Percentiles rank a stretch among this genome's conserved stretches.
Evolutionary conservation across 2,113 vertebrate species (phyloP).

Genomic region (Triplophysa siluroides): DNA sequence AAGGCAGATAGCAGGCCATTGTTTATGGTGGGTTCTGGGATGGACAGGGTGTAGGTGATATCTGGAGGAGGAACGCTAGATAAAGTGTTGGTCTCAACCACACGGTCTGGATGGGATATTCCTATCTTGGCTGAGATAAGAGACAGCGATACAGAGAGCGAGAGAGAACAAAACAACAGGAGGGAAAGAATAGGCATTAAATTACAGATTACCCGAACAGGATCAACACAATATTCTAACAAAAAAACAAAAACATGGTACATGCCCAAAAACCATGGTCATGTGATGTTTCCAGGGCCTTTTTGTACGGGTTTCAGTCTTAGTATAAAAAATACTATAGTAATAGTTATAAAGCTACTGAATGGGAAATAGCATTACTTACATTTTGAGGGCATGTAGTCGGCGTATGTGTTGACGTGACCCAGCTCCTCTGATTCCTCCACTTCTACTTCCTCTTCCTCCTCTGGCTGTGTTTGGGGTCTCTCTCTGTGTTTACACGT

Average conservation of each 20-base stretch:
- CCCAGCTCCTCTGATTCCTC: slow-evolving; percentile 93
- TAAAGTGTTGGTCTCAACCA: slow-evolving; percentile 96
- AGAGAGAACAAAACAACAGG: not conserved
- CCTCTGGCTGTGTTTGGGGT: slow-evolving; percentile 78
- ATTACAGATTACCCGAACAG: too few relatives aligned
- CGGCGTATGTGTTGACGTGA: slow-evolving; percentile 94
- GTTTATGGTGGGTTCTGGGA: slow-evolving; percentile 74
- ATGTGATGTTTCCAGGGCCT: too few relatives aligned
- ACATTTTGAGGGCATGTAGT: slow-evolving; percentile 96
- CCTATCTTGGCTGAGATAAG: slow-evolving; percentile 85
- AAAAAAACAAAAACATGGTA: too few relatives aligned
- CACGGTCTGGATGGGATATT: slow-evolving; percentile 92
- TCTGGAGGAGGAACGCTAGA: slow-evolving; percentile 96
- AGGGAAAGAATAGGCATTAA: not conserved
- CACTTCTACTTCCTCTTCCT: slow-evolving; percentile 91
- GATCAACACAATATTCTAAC: too few relatives aligned
- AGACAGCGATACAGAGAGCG: not conserved
- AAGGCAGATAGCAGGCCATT: slow-evolving; percentile 86
- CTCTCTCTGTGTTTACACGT: slow-evolving; percentile 64
- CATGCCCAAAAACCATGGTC: not conserved
- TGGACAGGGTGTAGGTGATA: slow-evolving; percentile 88
- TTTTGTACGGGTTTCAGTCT: too few relatives aligned
- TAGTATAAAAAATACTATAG: too few relatives aligned
- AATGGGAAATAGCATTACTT: slow-evolving; percentile 47
- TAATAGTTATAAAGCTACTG: too few relatives aligned